Conservation (phyloP, 2,113 vertebrate genomes). For the Anthoscopus minutus region DNA sequence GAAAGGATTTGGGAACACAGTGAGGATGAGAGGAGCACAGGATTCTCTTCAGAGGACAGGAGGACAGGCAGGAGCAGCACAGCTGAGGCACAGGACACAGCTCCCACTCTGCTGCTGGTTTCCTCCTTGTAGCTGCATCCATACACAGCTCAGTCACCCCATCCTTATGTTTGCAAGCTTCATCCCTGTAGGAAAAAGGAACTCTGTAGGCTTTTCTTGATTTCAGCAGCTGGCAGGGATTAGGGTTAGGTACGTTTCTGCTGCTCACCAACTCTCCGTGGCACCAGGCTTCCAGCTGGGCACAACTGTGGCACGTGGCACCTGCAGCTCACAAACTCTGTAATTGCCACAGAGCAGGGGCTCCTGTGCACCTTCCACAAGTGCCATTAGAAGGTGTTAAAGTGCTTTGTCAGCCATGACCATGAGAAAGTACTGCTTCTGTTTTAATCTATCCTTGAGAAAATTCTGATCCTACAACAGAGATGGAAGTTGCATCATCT, state of each 20-base stretch:
- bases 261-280: rapidly evolving
- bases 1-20: neutral
- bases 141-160: rapidly evolving
- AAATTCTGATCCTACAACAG: neutral
- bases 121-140: neutral
- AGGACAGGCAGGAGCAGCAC: neutral
- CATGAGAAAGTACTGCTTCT: slow-evolving; percentile 20
- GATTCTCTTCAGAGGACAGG: neutral
- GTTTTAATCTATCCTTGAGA: neutral
- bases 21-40: neutral
- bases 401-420: slow-evolving; percentile 33
- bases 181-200: neutral
- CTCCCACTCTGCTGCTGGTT: neutral
- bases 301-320: neutral
- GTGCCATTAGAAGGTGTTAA: neutral
- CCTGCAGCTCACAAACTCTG: neutral
- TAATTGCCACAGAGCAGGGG: neutral
- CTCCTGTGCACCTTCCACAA: neutral
- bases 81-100: neutral
- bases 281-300: neutral
- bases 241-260: rapidly evolving
- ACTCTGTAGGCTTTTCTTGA: neutral
- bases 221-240: neutral
- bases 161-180: neutral
- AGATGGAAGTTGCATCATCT: neutral